Conservation (phyloP, 2,113 vertebrate species). For the Zosterops japonicus region DNA sequence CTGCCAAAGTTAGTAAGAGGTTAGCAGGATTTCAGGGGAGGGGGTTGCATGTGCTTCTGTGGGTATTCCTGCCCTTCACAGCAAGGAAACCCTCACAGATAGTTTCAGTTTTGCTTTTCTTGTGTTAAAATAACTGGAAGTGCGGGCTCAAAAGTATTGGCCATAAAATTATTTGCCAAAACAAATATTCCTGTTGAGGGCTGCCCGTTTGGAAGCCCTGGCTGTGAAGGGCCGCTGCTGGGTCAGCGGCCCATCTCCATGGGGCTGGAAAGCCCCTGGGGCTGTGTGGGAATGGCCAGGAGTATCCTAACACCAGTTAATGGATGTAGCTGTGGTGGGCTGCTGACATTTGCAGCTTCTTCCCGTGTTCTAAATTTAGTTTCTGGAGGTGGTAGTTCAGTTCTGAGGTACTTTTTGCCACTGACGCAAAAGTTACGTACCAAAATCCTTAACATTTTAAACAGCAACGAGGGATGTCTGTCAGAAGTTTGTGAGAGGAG, state of each 20-base stretch:
- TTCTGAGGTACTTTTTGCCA: neutral
- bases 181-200: rapidly evolving
- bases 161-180: neutral
- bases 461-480: neutral
- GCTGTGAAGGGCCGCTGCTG: neutral
- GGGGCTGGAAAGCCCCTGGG: neutral
- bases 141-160: neutral
- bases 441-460: neutral
- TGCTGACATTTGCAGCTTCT: neutral
- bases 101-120: neutral
- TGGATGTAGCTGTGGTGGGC: neutral
- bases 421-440: neutral
- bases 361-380: neutral
- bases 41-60: too few species aligned
- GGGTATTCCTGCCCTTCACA: neutral
- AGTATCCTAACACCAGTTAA: rapidly evolving
- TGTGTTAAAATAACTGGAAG: neutral
- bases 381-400: neutral
- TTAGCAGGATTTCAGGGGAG: neutral
- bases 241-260: rapidly evolving
- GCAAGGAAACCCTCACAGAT: neutral
- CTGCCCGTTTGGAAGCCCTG: neutral
- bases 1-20: neutral
- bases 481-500: neutral
- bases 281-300: neutral